Percentiles rank a stretch among this genome's conserved stretches.
phyloP scores from a whole-genome alignment of 2,888 invertebrate genomes.

The Nephrotoma guestfalica region DNA sequence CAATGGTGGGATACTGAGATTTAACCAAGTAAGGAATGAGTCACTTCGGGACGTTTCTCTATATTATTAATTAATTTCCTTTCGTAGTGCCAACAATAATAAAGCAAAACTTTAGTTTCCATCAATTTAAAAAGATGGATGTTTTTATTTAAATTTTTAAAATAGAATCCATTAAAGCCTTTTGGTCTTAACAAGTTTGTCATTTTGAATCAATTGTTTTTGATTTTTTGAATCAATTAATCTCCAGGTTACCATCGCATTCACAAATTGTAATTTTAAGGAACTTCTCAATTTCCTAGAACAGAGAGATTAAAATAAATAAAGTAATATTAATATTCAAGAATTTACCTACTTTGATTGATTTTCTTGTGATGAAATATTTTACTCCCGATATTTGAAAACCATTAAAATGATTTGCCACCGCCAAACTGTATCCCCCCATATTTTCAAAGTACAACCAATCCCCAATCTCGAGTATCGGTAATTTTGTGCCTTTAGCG shows the following conservation, averaged over 20 bases:
- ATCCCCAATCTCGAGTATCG: conserved; percentile 64
- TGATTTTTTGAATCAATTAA: not conserved
- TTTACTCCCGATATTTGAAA: conserved; percentile 69
- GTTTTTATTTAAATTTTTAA: too few relatives aligned
- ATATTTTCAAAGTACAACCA: conserved; percentile 88
- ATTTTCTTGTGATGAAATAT: conserved; percentile 15
- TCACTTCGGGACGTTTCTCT: too few relatives aligned
- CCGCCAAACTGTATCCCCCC: conserved; percentile 93
- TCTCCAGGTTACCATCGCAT: not conserved
- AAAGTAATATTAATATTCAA: not conserved
- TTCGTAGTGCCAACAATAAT: too few relatives aligned
- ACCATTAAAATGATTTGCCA: conserved; percentile 90
- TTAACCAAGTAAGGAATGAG: too few relatives aligned
- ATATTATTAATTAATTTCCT: too few relatives aligned
- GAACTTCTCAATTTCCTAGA: not conserved
- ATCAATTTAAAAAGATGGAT: too few relatives aligned
- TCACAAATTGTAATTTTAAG: not conserved
- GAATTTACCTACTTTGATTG: not conserved
- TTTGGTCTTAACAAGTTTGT: not conserved
- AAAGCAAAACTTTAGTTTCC: too few relatives aligned
- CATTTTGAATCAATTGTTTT: not conserved
- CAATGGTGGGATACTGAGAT: too few relatives aligned
- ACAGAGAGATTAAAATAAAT: not conserved
- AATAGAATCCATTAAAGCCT: too few relatives aligned
- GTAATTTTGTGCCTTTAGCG: conserved; percentile 35